Percentiles rank a stretch among this genome's conserved stretches.
phyloP scores from a whole-genome alignment of 2,797 vertebrate genomes.

The Melopsittacus undulatus region DNA sequence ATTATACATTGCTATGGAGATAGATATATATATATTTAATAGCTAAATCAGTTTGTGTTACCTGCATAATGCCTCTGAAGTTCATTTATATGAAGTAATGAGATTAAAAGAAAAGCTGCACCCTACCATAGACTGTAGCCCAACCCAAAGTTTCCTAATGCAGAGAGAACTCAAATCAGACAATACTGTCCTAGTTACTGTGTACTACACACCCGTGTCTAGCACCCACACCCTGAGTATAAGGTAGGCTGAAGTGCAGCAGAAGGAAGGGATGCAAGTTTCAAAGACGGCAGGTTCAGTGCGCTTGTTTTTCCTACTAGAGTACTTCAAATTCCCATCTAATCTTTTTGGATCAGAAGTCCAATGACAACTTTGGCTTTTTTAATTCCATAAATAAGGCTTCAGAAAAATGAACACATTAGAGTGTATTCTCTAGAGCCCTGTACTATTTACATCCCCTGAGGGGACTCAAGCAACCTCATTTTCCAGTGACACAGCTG shows the following conservation, averaged over 20 bases:
- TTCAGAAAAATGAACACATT: background rate
- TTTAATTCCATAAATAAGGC: background rate
- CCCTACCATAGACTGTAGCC: accelerated
- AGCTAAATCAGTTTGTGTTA: background rate
- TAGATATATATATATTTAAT: background rate
- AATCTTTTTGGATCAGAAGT: background rate
- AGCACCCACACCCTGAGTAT: background rate
- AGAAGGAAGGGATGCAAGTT: background rate
- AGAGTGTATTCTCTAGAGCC: background rate
- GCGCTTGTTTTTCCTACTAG: background rate
- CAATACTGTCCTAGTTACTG: background rate
- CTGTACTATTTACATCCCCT: background rate
- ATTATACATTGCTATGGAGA: background rate
- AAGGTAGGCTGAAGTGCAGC: background rate
- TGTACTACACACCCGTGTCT: accelerated
- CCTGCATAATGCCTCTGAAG: background rate
- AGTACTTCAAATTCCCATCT: background rate
- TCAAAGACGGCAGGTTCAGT: background rate
- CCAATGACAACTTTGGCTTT: background rate
- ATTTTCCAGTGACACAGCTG: background rate
- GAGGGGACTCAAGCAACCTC: background rate
- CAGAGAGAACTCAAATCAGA: background rate
- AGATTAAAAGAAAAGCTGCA: background rate
- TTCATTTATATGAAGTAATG: background rate
- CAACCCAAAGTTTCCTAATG: background rate